Evolutionary conservation across 2,113 vertebrate species (phyloP).

Genomic region (Lampris megalopsis): DNA sequence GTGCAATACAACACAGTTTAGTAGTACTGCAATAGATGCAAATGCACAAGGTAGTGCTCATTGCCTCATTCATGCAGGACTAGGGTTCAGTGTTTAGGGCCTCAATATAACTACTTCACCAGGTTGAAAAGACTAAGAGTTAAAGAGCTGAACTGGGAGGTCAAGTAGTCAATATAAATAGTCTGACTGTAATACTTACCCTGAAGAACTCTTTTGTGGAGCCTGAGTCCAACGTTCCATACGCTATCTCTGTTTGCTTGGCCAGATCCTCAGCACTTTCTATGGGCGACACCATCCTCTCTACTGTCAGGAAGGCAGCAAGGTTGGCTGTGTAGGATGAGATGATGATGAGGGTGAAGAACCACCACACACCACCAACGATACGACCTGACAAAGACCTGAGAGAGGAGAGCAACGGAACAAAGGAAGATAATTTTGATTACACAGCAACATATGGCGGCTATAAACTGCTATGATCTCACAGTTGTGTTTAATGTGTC

Average conservation of each 20-base stretch:
- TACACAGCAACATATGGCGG: slow-evolving; percentile 46
- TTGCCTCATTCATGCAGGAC: slow-evolving; percentile 17
- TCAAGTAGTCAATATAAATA: slow-evolving; percentile 3
- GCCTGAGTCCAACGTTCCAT: slow-evolving; percentile 98
- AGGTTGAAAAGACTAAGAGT: slow-evolving; percentile 21
- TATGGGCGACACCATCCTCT: slow-evolving; percentile 99
- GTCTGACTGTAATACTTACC: slow-evolving; percentile 84
- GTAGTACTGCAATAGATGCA: slow-evolving; percentile 19
- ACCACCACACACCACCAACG: slow-evolving; percentile 99
- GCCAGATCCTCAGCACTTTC: slow-evolving; percentile 99
- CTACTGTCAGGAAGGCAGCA: slow-evolving; percentile 98
- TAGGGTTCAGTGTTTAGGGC: slow-evolving; percentile 17
- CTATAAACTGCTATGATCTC: slow-evolving; percentile 36
- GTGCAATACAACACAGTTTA: slow-evolving; percentile 58
- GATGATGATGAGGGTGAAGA: slow-evolving; percentile 99
- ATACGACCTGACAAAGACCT: slow-evolving; percentile 99
- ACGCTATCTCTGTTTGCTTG: slow-evolving; percentile 99
- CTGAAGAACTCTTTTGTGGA: slow-evolving; percentile 99
- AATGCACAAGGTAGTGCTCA: slow-evolving; percentile 23
- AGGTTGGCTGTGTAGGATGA: slow-evolving; percentile 99
- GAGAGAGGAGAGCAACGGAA: slow-evolving; percentile 53
- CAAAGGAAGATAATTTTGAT: slow-evolving; percentile 52
- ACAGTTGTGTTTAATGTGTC: slow-evolving; percentile 41
- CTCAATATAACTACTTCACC: slow-evolving; percentile 4
- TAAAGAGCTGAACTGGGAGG: slow-evolving; percentile 1